Conservation (phyloP, 1,140 invertebrate species). For the Tetramorium parvispinum region DNA sequence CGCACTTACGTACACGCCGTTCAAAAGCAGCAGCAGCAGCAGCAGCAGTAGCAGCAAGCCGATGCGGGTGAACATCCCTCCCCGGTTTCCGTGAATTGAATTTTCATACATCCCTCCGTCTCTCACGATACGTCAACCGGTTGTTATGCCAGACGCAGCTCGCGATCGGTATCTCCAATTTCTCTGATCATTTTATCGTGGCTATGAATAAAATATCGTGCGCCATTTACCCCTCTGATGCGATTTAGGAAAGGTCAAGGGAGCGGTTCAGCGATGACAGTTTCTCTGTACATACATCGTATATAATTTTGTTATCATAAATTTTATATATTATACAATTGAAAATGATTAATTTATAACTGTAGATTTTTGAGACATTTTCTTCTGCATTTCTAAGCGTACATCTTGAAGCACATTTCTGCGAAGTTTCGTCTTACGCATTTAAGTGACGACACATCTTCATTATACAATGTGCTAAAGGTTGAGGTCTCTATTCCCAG, state of each 20-base stretch:
- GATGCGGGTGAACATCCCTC: conserved; percentile 15
- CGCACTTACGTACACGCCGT: conserved; percentile 20
- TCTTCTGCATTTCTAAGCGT: background rate
- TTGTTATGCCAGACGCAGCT: background rate
- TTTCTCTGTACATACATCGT: background rate
- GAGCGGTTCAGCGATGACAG: background rate
- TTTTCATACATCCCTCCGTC: conserved; percentile 60
- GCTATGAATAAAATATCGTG: conserved; percentile 69
- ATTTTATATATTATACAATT: background rate
- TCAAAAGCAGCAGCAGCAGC: background rate
- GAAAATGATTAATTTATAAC: background rate
- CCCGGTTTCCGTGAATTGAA: conserved; percentile 52
- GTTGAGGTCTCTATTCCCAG: background rate
- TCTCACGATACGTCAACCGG: conserved; percentile 54
- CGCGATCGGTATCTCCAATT: conserved; percentile 64
- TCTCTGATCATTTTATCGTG: conserved; percentile 54
- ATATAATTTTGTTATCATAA: background rate
- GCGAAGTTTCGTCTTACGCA: background rate
- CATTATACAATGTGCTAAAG: conserved; percentile 15
- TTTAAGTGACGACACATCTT: background rate
- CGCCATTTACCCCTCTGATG: conserved; percentile 47
- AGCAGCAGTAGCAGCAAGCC: background rate
- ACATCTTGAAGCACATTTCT: background rate
- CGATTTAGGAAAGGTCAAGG: background rate
- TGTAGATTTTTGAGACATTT: no score